Conservation (phyloP, 2,113 vertebrate species). For the Taxidea taxus region DNA sequence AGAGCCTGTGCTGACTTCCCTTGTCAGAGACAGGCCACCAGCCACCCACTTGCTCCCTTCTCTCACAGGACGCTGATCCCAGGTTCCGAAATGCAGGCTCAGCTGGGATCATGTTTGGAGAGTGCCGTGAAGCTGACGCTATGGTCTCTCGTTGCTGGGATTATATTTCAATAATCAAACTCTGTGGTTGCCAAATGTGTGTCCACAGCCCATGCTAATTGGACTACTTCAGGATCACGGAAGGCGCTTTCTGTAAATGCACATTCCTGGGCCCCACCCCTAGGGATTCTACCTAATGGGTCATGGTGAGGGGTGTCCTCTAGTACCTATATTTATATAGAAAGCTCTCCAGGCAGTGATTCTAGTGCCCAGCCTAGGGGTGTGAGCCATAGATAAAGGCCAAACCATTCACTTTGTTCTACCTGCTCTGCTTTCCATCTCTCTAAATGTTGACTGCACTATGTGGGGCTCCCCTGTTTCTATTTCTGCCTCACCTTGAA, state of each 20-base stretch:
- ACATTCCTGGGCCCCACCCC: neutral
- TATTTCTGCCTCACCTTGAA: slow-evolving; percentile 38
- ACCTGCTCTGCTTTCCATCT: neutral
- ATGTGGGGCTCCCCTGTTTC: neutral
- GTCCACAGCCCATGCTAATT: neutral
- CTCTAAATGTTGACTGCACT: neutral
- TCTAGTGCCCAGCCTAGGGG: neutral
- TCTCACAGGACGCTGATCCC: neutral
- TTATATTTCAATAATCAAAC: neutral
- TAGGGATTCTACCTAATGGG: neutral
- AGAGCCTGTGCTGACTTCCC: neutral
- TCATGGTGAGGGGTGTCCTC: neutral
- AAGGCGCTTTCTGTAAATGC: neutral
- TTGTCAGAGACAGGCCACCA: accelerated
- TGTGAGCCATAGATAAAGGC: neutral
- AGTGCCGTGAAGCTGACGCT: neutral
- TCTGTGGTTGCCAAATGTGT: neutral
- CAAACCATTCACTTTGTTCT: neutral
- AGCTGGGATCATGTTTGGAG: neutral
- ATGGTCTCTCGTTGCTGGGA: neutral
- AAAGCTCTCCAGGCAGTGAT: accelerated
- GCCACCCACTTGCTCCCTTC: neutral
- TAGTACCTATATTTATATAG: neutral
- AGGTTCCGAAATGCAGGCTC: neutral
- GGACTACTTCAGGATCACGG: neutral